A percentile compares a stretch with the other conserved stretches of the same genome.
Conservation (phyloP, 2,888 invertebrate genomes). For the Helicoverpa assulta region DNA sequence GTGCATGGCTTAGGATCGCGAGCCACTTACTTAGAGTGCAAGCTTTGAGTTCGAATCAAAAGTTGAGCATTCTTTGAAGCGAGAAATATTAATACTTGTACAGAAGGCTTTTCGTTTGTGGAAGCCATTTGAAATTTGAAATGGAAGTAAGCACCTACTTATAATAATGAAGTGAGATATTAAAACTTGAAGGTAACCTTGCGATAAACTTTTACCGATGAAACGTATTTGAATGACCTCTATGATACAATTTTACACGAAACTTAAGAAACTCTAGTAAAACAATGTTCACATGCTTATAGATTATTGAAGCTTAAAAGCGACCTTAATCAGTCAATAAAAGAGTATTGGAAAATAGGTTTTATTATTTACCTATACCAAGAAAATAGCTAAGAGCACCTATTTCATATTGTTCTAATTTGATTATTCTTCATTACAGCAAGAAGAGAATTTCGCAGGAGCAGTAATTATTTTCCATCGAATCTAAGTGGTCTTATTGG, state of each 20-base stretch:
- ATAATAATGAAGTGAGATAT: too few relatives aligned
- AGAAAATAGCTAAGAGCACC: conserved; percentile 23
- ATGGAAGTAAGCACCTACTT: not conserved
- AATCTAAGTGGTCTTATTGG: conserved; percentile 68
- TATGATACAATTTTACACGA: too few relatives aligned
- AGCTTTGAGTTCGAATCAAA: conserved; percentile 20
- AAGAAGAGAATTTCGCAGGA: conserved; percentile 41
- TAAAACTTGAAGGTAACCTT: too few relatives aligned
- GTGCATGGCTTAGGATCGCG: conserved; percentile 22
- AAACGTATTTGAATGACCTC: too few relatives aligned
- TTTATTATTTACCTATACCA: conserved; percentile 46
- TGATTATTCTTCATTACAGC: conserved; percentile 57
- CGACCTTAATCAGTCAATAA: conserved; percentile 37
- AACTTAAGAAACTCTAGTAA: too few relatives aligned
- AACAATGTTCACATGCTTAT: not conserved
- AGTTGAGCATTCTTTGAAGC: conserved; percentile 2
- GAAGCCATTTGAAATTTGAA: not conserved
- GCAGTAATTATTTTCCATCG: conserved; percentile 63
- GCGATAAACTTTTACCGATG: too few relatives aligned
- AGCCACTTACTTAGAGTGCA: conserved; percentile 33
- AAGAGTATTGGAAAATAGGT: conserved; percentile 44
- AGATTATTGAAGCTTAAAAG: too few relatives aligned
- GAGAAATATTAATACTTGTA: conserved; percentile 7
- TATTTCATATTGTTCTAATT: conserved; percentile 52
- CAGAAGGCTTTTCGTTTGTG: not conserved